Conservation (phyloP, 92 coral and sea anemone genomes). For the Epizoanthus illoricatus region DNA sequence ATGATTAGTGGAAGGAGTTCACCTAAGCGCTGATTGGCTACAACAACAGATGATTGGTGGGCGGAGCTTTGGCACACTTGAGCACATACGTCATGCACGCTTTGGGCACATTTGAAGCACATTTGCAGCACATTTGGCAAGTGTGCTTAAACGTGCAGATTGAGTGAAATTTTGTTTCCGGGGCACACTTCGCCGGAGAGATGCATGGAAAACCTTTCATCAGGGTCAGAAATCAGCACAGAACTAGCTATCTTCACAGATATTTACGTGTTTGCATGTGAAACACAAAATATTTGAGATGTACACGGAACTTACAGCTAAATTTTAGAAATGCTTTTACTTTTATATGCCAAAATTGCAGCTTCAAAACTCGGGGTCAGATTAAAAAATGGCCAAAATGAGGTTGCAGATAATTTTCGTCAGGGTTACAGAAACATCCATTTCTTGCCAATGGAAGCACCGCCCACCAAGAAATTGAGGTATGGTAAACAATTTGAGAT, state of each 20-base stretch:
- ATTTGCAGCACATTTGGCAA: background rate
- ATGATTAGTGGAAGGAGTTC: too few species aligned
- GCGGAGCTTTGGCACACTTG: too few species aligned
- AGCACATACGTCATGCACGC: background rate
- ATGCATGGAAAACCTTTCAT: background rate
- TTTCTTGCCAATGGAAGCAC: too few species aligned
- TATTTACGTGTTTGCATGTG: background rate
- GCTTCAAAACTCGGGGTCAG: background rate
- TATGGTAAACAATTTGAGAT: too few species aligned
- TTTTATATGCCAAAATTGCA: background rate
- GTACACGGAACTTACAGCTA: background rate
- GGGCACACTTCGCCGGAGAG: background rate
- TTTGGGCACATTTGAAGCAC: background rate
- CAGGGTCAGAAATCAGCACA: slow-evolving; percentile 3
- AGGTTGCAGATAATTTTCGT: too few species aligned
- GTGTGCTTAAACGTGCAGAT: background rate
- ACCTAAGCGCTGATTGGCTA: too few species aligned
- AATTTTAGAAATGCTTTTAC: background rate
- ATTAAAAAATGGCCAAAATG: too few species aligned
- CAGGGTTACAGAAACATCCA: too few species aligned
- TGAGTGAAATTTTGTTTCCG: background rate
- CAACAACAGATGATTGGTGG: too few species aligned
- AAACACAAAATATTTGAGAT: background rate
- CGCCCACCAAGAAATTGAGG: too few species aligned
- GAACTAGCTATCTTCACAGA: background rate